phyloP scores from a whole-genome alignment of 2,797 vertebrate species.

The Phylloscopus collybita region DNA sequence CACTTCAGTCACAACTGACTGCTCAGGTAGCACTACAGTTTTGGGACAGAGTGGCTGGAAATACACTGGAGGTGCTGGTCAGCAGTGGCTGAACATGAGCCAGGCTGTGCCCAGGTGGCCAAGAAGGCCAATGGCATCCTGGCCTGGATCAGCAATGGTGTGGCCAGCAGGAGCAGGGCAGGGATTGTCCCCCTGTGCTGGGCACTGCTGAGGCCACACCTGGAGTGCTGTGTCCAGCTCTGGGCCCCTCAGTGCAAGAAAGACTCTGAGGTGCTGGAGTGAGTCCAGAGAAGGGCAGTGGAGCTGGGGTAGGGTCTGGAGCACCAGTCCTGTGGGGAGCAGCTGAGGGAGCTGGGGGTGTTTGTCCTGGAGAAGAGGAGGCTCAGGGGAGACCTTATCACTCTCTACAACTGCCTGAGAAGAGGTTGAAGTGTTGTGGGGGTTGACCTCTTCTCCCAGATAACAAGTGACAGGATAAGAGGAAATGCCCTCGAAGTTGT shows the following conservation, averaged over 20 bases:
- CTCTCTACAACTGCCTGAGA: background rate
- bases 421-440: background rate
- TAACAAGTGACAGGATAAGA: background rate
- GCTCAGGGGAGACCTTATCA: background rate
- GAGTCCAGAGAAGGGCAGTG: rapidly evolving
- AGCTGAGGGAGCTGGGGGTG: background rate
- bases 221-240: background rate
- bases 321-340: background rate
- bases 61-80: background rate
- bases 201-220: background rate
- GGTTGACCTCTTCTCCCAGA: background rate
- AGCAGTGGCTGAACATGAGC: background rate
- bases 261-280: background rate
- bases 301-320: background rate
- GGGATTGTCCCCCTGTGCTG: background rate
- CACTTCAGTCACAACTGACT: background rate
- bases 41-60: background rate
- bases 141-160: background rate
- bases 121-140: background rate
- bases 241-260: background rate
- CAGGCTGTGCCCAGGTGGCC: background rate
- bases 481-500: background rate
- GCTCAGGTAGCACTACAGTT: background rate
- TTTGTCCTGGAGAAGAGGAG: background rate
- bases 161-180: background rate